Evolutionary conservation across 1,140 invertebrate species (phyloP), one percentile per base, ranked within the genome.

Genomic region (Drosophila pseudoananassae): DNA sequence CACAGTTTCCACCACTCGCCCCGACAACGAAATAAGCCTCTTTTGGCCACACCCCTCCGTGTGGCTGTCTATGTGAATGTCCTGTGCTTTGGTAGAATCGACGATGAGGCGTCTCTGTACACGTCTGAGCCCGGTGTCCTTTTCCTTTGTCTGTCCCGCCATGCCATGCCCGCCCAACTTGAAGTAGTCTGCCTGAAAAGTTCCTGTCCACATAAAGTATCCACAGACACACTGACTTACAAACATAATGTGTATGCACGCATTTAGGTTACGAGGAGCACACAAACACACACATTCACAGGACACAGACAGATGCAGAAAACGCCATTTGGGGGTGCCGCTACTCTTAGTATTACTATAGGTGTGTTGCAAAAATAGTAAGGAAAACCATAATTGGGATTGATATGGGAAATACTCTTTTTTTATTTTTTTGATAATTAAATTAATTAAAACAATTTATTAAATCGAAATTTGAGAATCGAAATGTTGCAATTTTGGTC

Each of bases 141-240:
- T 64, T 23, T n/a, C 40, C 51, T 31, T 31, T 55, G 63, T 70
- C 43, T 17, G 40, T 14, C 15, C 43, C 64, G 66, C 43, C 73
- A 10, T 59, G 45, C 20, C 20, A 20, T 20, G 20, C 20, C 20
- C 20, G 2, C 57, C 60, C 53, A 43, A 43, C 61, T 50, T 66
- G 53, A 66, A 74, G 71, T 64, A 52, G 71, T 75, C 71, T 76
- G 72, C 72, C 61, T 76, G 52, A 49, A 76, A 75, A 65, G 71
- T 75, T 75, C 59, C 71, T 65, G 38, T 74, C 20, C 59, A 75
- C 52, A 53, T 65, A 65, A 65, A 65, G 59, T 75, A 65, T 65
- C 66, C 40, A 69, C 64, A 49, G 64, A 43, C 70, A 55, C 33
- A 50, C 36, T 57, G 54, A 58, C 65, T 46, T 53, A 64, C 51